Evolutionary conservation across 2,888 invertebrate genomes (phyloP).

Genomic region (Barypeithes pellucidus): DNA sequence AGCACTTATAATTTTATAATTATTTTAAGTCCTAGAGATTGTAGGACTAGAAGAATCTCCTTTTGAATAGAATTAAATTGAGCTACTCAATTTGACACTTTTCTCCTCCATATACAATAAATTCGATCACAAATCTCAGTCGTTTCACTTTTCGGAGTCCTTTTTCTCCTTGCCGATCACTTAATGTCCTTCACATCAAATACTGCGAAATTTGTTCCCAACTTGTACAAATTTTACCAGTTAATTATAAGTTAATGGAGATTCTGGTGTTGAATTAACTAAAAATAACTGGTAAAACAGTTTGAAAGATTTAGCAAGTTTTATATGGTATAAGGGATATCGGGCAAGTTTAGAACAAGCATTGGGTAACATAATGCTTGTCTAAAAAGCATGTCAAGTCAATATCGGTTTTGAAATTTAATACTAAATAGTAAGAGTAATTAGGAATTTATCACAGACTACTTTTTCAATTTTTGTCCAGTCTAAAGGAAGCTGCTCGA

Average conservation of each 20-base stretch:
- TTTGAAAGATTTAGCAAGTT: conserved; percentile 15
- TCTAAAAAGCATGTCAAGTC: conserved; percentile 30
- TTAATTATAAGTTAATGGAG: conserved; percentile 45
- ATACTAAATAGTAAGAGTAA: conserved; percentile 39
- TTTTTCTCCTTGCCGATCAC: conserved; percentile 40
- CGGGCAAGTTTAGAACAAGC: conserved; percentile 42
- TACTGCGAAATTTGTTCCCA: conserved; percentile 24
- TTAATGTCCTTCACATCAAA: conserved; percentile 40
- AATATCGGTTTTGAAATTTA: conserved; percentile 32
- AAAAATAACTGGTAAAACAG: conserved; percentile 35
- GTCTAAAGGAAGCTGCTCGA: conserved; percentile 21
- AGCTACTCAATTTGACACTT: conserved; percentile 28
- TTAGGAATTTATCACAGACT: conserved; percentile 53
- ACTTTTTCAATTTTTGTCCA: conserved; percentile 32
- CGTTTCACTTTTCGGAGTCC: conserved; percentile 52
- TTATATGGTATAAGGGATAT: conserved; percentile 23
- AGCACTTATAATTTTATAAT: conserved; percentile 18
- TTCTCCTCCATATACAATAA: conserved; percentile 24
- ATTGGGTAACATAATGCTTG: conserved; percentile 48
- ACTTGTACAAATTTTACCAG: conserved; percentile 39
- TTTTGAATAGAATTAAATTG: conserved; percentile 33
- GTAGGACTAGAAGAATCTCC: conserved; percentile 39
- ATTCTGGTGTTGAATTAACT: conserved; percentile 50
- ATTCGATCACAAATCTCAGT: conserved; percentile 41
- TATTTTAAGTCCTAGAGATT: conserved; percentile 5